Percentiles rank a stretch among this genome's conserved stretches.
phyloP scores from a whole-genome alignment of 2,797 vertebrate genomes.

The Cetoscarus ocellatus region DNA sequence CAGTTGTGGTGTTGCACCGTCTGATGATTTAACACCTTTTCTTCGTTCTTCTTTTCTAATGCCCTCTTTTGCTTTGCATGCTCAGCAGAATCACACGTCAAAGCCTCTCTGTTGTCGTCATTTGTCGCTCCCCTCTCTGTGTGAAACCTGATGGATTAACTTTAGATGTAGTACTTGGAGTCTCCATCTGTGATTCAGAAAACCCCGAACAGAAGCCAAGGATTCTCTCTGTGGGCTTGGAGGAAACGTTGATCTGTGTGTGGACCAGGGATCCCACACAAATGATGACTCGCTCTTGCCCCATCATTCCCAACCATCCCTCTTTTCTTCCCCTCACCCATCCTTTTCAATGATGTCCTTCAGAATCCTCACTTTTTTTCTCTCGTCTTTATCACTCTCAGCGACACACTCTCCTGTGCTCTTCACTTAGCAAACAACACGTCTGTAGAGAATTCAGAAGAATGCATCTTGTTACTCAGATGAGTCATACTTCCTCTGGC shows the following conservation, averaged over 20 bases:
- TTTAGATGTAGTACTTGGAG: slow-evolving; percentile 74
- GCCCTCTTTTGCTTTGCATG: slow-evolving; percentile 43
- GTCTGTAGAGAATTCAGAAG: slow-evolving; percentile 84
- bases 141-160: slow-evolving; percentile 73
- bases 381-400: slow-evolving; percentile 32
- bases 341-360: slow-evolving; percentile 39
- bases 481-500: slow-evolving; percentile 90
- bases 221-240: slow-evolving; percentile 73
- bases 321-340: slow-evolving; percentile 38
- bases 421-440: slow-evolving; percentile 82
- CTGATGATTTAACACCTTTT: slow-evolving; percentile 53
- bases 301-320: slow-evolving; percentile 43
- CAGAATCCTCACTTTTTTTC: slow-evolving; percentile 32
- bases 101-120: slow-evolving; percentile 54
- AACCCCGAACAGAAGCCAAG: slow-evolving; percentile 80
- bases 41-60: slow-evolving; percentile 20
- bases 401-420: slow-evolving; percentile 66
- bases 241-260: slow-evolving; percentile 73
- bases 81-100: slow-evolving; percentile 56
- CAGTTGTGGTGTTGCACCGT: slow-evolving; percentile 61
- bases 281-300: slow-evolving; percentile 69
- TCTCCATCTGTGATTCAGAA: slow-evolving; percentile 84
- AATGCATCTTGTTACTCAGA: slow-evolving; percentile 86
- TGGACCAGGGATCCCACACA: slow-evolving; percentile 71
- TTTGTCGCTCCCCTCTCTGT: slow-evolving; percentile 45